Conservation (phyloP, 1,140 invertebrate species). For the Gryon sp. region DNA sequence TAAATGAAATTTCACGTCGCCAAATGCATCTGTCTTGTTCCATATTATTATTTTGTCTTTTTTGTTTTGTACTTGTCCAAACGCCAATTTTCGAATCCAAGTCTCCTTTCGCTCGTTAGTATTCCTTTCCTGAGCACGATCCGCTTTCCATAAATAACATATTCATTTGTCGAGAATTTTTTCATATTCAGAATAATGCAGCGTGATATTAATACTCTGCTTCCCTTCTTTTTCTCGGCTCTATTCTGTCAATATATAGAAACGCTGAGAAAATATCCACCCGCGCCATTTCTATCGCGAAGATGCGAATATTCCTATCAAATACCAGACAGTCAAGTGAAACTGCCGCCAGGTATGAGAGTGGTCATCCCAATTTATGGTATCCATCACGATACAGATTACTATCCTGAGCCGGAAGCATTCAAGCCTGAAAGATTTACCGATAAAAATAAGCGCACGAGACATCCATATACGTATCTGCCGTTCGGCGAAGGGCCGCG, state of each 20-base stretch:
- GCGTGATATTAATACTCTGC: constrained; percentile 36
- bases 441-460: constrained; percentile 72
- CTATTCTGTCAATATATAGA: no score
- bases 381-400: constrained; percentile 84
- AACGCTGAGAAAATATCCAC: constrained; percentile 80
- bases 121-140: constrained; percentile 7
- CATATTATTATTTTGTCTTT: no score
- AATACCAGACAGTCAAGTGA: constrained; percentile 71
- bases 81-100: constrained; percentile 3
- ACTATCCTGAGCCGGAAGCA: constrained; percentile 83
- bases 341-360: constrained; percentile 76
- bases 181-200: constrained; percentile 54
- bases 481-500: constrained; percentile 89
- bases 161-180: constrained; percentile 49
- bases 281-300: constrained; percentile 77
- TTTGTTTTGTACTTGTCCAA: constrained; percentile 4
- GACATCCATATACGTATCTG: constrained; percentile 82
- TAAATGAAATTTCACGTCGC: constrained; percentile 63
- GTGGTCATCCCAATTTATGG: constrained; percentile 82
- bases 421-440: constrained; percentile 85
- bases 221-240: no score
- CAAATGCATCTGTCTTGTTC: no score
- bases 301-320: constrained; percentile 74
- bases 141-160: constrained; percentile 23
- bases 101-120: constrained; percentile 9